Base-by-base conservation (phyloP, 35 echinoderm and acorn worm genomes). In the Apostichopus californicus region DNA sequence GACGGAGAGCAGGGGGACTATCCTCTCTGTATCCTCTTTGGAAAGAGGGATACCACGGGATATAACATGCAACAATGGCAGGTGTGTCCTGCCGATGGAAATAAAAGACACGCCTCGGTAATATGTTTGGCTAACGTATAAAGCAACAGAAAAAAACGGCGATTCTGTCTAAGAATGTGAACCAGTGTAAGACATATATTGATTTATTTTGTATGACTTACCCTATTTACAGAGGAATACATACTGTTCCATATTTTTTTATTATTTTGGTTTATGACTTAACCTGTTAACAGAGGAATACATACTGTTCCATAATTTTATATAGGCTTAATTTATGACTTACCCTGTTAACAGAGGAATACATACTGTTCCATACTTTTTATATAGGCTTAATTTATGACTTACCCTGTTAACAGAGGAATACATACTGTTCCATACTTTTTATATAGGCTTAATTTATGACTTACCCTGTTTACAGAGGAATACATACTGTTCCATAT, bases 1-100 rank as follows among this genome's bases (percentile, higher is more conserved):
- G 53, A 98, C 90, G 9, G 96, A 95, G 3, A 98, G 79, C 13
- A 95, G 94, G 11, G 96, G 94, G 61, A 98, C 84, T 81, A 98
- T 98, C 18, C 94, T 58, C 25, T 75, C 54, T 22, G 88, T 90
- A 78, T 98, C 96, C 59, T 90, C 79, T 21, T 90, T 56, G 15
- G 92, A 88, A 10, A 98, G 89, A 53, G 93, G 91, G 2, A 94
- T 88, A 5, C 96, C 96, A 46, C 94, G 77, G 21, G 96, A 95
- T 90, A 98, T 88, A 46, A 93, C 91, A 73, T 95, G 94, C 15
- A 98, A 65, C 68, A 98, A 79, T 5, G 94, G 94, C 77, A 89
- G 92, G 14, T 92, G 92, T 15, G 93, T 90, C 54, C 96, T 98
- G 81, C 20, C 78, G 18, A 34, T 34, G 15, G 22, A 63, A 59